These are phyloP conservation scores for Drymonia ruficornis DNA, from an alignment of 2,888 invertebrate genomes.

Conservation along the genomic window DNA sequence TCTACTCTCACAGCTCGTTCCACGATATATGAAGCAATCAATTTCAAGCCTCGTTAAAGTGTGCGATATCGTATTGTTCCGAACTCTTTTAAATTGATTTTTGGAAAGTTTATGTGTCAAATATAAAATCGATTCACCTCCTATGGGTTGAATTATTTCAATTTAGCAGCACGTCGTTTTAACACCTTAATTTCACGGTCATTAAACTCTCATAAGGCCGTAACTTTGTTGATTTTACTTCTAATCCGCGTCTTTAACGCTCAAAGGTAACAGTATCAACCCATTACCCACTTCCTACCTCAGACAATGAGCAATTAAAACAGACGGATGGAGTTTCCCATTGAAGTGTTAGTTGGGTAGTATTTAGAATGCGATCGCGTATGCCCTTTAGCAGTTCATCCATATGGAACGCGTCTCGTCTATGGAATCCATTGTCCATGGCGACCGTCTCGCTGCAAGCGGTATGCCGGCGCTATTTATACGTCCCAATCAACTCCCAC, in stretches of 20 bases:
- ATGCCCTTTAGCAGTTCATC: slow-evolving; percentile 75
- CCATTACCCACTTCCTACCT: slow-evolving; percentile 22
- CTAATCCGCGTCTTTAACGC: slow-evolving; percentile 5
- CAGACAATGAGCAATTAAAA: slow-evolving; percentile 34
- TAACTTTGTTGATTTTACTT: slow-evolving; percentile 4
- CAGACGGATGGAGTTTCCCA: slow-evolving; percentile 31
- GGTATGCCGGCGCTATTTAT: slow-evolving; percentile 75
- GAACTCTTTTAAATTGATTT: slow-evolving; percentile 1
- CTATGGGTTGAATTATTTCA: not conserved
- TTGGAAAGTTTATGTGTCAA: not conserved
- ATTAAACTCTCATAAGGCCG: not conserved
- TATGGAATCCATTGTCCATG: slow-evolving; percentile 80
- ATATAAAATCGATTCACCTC: not conserved
- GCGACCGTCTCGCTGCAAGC: slow-evolving; percentile 42
- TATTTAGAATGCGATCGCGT: slow-evolving; percentile 56
- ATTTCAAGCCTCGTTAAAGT: slow-evolving; percentile 11
- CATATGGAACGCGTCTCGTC: slow-evolving; percentile 80
- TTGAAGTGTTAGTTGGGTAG: slow-evolving; percentile 38
- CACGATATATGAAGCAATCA: slow-evolving; percentile 12
- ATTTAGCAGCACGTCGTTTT: not conserved
- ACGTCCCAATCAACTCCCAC: slow-evolving; percentile 65
- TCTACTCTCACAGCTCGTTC: slow-evolving; percentile 14
- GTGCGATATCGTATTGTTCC: slow-evolving; percentile 1
- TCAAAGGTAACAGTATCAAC: slow-evolving; percentile 8
- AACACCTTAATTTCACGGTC: not conserved